Conservation (phyloP, 2,113 vertebrate species). For the Cephalopholis sonnerati region DNA sequence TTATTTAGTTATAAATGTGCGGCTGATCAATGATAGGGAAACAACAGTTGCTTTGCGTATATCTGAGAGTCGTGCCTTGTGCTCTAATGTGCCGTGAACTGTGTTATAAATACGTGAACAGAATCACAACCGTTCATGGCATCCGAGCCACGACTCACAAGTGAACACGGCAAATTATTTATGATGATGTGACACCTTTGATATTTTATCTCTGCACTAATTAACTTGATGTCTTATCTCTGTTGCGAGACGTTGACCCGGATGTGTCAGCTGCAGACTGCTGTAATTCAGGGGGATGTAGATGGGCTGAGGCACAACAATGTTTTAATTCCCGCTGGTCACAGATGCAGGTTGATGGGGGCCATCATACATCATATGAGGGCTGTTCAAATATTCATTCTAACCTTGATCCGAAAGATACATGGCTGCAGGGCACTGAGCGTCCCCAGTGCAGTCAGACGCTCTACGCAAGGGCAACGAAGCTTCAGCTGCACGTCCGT, state of each 20-base stretch:
- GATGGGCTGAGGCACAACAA: neutral
- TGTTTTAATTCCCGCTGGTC: neutral
- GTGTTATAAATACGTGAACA: neutral
- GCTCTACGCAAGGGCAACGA: neutral
- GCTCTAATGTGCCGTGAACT: neutral
- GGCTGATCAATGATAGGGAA: neutral
- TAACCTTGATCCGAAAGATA: neutral
- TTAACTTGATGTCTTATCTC: constrained; percentile 3
- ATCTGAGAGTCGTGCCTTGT: no score
- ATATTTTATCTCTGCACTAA: constrained; percentile 1
- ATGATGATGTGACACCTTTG: neutral
- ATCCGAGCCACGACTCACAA: neutral
- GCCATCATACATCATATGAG: neutral
- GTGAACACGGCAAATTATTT: neutral
- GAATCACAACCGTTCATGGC: neutral
- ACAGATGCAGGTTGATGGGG: neutral
- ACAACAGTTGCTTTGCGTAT: neutral
- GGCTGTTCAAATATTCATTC: neutral
- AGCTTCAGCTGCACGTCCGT: neutral
- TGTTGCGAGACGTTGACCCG: neutral
- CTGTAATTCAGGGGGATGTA: neutral
- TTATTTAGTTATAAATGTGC: no score
- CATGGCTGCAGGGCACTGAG: neutral
- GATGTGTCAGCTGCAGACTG: neutral
- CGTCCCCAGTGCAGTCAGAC: neutral